Base-by-base conservation (phyloP, 2,113 vertebrate genomes). In the Hepsetus odoe region DNA sequence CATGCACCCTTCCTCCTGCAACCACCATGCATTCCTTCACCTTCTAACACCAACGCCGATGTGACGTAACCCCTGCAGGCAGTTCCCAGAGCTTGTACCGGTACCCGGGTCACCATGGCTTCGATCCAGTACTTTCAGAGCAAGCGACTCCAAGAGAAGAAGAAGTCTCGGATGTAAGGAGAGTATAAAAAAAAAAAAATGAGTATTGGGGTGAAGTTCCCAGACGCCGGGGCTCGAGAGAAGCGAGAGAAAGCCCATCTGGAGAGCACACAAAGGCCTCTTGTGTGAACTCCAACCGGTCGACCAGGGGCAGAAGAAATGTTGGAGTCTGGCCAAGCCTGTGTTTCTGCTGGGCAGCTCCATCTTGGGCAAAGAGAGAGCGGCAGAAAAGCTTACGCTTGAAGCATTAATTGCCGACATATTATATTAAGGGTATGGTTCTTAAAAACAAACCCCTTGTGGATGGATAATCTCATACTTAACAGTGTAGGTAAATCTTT, bases 321-420 rank as follows among this genome's bases (percentile, higher is more conserved):
- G 89, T 87, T 93, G 92, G 90, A 85, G 53, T 79, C 73, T 76
- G 82, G 91, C 90, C 91, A 93, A 93, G 87, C 79, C 61, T 72
- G 85, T 69, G 64, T 80, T 55, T 81, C 74, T 62, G 38, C 59
- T 46, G 16, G 26, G 32, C 64, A 24, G 55, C 38, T 73, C 38
- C 28, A 42, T 73, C 55, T 65, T 30, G 35, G 51, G 40, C 30
- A 70, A 82, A 65, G 77, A 73, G 82, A 80, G 78, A 72, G 64
- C 70, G 16, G 66, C 73, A 80, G 73, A 74, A 61, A 80, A 26
- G 20, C 59, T 67, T 33, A 42, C 14, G 61, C 71, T 73, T 72
- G 16, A 67, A 67, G 73, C 33, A 66, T 76, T 83, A 76, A 83
- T 80, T 83, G 77, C 72, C 72, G 77, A 76, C 74, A 64, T 62